phyloP scores from a whole-genome alignment of 2,888 invertebrate species.

The Camptogramma bilineatum region DNA sequence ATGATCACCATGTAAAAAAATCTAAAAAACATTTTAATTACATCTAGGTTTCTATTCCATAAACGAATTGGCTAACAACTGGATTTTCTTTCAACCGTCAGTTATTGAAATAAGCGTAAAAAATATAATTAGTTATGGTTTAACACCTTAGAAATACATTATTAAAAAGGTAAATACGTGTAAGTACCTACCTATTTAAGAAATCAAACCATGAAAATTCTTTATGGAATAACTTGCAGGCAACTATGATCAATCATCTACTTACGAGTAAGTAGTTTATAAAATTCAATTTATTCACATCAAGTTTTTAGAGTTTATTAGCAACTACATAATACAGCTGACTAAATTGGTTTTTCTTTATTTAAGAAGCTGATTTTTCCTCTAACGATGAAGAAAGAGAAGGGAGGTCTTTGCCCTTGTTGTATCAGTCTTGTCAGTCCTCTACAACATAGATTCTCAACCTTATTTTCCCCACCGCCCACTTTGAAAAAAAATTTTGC shows the following conservation, averaged over 20 bases:
- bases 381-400: too few species aligned
- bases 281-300: too few species aligned
- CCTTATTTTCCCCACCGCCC: too few species aligned
- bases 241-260: background rate
- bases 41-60: background rate
- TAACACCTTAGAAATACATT: slow-evolving; percentile 16
- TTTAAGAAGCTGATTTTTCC: too few species aligned
- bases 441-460: too few species aligned
- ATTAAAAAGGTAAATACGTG: slow-evolving; percentile 19
- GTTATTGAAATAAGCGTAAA: slow-evolving; percentile 17
- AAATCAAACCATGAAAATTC: background rate
- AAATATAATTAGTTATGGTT: slow-evolving; percentile 25
- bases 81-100: slow-evolving; percentile 11
- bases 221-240: background rate
- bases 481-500: too few species aligned
- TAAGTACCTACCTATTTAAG: background rate
- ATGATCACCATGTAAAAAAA: slow-evolving; percentile 7
- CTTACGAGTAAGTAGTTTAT: too few species aligned
- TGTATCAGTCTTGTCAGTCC: too few species aligned
- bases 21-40: slow-evolving; percentile 12
- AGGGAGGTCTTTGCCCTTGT: too few species aligned
- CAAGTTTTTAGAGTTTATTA: too few species aligned
- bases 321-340: too few species aligned
- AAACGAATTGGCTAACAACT: slow-evolving; percentile 12
- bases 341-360: too few species aligned